A percentile compares a stretch with the other conserved stretches of the same genome.
Conservation (phyloP, 2,888 invertebrate genomes). For the Mesorhabditis spiculigera region DNA sequence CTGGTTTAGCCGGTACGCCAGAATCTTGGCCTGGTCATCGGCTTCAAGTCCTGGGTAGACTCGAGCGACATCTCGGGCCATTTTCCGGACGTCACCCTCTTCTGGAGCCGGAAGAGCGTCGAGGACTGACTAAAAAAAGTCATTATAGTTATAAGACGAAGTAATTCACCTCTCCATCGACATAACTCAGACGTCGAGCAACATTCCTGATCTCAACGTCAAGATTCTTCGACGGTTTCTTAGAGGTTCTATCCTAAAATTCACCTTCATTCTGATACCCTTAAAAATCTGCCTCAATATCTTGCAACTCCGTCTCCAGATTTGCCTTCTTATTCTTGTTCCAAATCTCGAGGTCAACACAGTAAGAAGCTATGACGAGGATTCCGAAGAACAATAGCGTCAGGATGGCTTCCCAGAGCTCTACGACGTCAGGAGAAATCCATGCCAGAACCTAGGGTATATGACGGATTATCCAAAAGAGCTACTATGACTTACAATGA, state of each 20-base stretch:
- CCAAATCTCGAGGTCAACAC: constrained; percentile 62
- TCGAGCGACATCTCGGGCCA: constrained; percentile 32
- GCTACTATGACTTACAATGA: constrained; percentile 54
- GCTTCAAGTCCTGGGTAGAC: constrained; percentile 37
- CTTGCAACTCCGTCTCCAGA: neutral
- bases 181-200: constrained; percentile 21
- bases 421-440: constrained; percentile 35
- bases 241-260: neutral
- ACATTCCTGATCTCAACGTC: constrained; percentile 25
- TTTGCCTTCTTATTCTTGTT: constrained; percentile 32
- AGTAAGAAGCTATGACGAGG: constrained; percentile 65
- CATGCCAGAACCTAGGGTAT: constrained; percentile 24
- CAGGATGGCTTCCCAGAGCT: constrained; percentile 66
- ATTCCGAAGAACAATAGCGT: constrained; percentile 67
- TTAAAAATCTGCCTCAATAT: neutral
- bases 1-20: constrained; percentile 65
- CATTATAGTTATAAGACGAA: constrained; percentile 5
- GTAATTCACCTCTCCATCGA: constrained; percentile 12
- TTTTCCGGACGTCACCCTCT: constrained; percentile 20
- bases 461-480: constrained; percentile 3
- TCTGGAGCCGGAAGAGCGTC: constrained; percentile 22
- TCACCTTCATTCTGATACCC: neutral
- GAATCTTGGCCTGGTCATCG: constrained; percentile 59
- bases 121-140: constrained; percentile 15
- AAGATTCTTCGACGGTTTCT: constrained; percentile 4